These are phyloP conservation scores for Eledona agricola DNA, from an alignment of 2,888 invertebrate species.

Conservation along the genomic window DNA sequence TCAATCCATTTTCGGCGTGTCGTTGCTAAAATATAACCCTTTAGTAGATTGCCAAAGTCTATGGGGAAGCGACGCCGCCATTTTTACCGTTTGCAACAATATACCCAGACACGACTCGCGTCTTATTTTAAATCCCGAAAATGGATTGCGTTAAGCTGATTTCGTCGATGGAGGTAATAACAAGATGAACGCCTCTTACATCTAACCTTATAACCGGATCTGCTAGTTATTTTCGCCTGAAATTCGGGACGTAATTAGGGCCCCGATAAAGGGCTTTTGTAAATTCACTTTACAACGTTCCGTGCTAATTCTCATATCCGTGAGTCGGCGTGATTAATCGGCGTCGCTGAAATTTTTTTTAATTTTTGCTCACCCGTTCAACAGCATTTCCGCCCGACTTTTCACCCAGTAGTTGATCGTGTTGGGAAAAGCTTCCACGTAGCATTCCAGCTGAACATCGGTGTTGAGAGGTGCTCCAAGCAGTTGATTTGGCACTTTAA, in stretches of 20 bases:
- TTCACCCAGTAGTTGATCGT: conserved; percentile 84
- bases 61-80: conserved; percentile 17
- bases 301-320: conserved; percentile 3
- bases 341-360: no score
- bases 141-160: no score
- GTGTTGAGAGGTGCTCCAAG: conserved; percentile 87
- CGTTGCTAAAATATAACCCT: conserved; percentile 36
- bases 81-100: no score
- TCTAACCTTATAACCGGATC: conserved; percentile 13
- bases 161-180: conserved; percentile 2
- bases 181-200: conserved; percentile 5
- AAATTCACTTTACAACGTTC: conserved; percentile 5
- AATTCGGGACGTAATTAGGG: conserved; percentile 14
- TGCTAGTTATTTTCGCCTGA: conserved; percentile 8
- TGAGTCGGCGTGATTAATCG: no score
- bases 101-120: no score
- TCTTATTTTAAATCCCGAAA: no score
- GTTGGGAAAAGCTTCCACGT: conserved; percentile 86
- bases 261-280: conserved; percentile 7
- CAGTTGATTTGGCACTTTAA: conserved; percentile 89
- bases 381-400: conserved; percentile 80
- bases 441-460: conserved; percentile 86
- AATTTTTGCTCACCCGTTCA: conserved; percentile 77
- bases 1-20: conserved; percentile 37
- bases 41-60: conserved; percentile 31